These are phyloP conservation scores for Siphlonurus alternatus DNA, from an alignment of 2,888 invertebrate genomes.

Conservation along the genomic window DNA sequence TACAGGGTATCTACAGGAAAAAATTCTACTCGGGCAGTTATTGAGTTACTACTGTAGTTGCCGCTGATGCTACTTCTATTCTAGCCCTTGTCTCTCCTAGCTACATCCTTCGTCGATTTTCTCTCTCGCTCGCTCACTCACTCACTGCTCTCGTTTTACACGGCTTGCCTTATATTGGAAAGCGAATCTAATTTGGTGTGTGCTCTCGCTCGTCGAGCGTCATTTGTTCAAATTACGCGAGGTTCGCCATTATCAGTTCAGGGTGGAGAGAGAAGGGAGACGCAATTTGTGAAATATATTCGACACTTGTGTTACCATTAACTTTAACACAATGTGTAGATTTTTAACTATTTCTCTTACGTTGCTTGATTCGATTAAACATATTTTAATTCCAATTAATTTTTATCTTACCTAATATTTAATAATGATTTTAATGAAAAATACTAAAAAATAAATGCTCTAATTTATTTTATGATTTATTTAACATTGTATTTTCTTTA, in stretches of 20 bases:
- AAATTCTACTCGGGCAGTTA: no score
- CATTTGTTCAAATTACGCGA: slow-evolving; percentile 45
- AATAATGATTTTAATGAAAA: no score
- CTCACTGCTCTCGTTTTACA: not conserved
- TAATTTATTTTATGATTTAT: no score
- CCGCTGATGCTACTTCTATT: not conserved
- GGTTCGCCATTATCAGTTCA: slow-evolving; percentile 1
- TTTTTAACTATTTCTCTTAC: no score
- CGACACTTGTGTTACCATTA: slow-evolving; percentile 16
- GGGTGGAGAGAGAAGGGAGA: slow-evolving; percentile 8
- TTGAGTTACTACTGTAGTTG: not conserved
- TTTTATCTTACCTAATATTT: no score
- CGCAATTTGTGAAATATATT: slow-evolving; percentile 16
- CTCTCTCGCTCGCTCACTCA: not conserved
- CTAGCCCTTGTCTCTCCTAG: not conserved
- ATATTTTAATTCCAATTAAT: no score
- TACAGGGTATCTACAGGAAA: no score
- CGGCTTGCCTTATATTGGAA: not conserved
- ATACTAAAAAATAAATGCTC: no score
- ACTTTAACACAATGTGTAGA: slow-evolving; percentile 15
- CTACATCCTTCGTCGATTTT: not conserved
- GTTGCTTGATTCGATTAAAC: no score
- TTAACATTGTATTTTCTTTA: no score
- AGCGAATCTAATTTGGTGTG: slow-evolving; percentile 44
- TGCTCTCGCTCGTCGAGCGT: slow-evolving; percentile 34